Evolutionary conservation across 2,797 vertebrate species (phyloP).

Genomic region (Chaunax sp.): DNA sequence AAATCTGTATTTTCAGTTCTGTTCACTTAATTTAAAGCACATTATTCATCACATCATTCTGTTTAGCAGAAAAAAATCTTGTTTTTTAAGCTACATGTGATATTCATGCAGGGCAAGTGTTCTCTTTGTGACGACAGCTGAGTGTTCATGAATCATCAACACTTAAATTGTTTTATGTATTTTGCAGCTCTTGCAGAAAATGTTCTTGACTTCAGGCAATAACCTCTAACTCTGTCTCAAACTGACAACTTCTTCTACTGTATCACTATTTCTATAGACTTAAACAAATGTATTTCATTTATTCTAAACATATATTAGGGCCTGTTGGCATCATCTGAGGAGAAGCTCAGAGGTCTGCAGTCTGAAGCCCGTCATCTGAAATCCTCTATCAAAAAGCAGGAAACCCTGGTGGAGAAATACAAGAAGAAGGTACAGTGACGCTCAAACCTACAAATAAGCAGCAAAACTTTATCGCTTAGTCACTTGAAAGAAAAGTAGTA

Average conservation of each 20-base stretch:
- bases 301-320: slow-evolving; percentile 25
- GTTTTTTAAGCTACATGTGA: too few relatives aligned
- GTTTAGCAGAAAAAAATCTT: too few relatives aligned
- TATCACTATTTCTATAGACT: not conserved
- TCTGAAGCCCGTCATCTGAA: slow-evolving; percentile 87
- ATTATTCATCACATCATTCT: not conserved
- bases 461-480: too few relatives aligned
- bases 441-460: not conserved
- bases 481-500: not conserved
- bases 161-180: not conserved
- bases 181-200: not conserved
- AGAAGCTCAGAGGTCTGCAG: slow-evolving; percentile 83
- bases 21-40: not conserved
- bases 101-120: too few relatives aligned
- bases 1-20: not conserved
- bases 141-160: not conserved
- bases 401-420: slow-evolving; percentile 88
- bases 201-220: too few relatives aligned
- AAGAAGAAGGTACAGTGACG: slow-evolving; percentile 85
- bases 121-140: not conserved
- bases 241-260: not conserved
- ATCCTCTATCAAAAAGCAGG: slow-evolving; percentile 83
- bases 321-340: slow-evolving; percentile 79
- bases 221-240: too few relatives aligned
- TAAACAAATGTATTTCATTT: not conserved